Percentiles rank a stretch among this genome's conserved stretches.
phyloP scores from a whole-genome alignment of 2,888 invertebrate genomes.

The Rhogogaster chlorosoma region DNA sequence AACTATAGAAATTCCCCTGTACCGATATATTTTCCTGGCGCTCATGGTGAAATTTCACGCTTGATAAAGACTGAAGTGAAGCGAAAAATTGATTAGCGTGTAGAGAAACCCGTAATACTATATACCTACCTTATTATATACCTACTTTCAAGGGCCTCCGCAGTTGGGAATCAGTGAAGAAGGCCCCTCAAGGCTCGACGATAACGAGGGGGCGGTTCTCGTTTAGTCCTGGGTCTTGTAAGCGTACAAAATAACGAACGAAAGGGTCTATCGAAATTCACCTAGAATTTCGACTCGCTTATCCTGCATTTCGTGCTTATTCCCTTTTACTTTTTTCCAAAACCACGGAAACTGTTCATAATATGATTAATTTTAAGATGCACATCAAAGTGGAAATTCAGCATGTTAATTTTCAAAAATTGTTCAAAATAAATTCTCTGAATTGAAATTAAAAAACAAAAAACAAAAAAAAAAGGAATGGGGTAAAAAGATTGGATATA shows the following conservation, averaged over 20 bases:
- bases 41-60: conserved; percentile 27
- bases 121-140: not conserved
- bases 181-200: conserved; percentile 25
- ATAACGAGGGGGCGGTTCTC: conserved; percentile 43
- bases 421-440: not conserved
- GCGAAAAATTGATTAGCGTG: conserved; percentile 43
- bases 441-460: not conserved
- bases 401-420: not conserved
- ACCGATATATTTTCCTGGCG: too few relatives aligned
- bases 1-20: not conserved
- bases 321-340: too few relatives aligned
- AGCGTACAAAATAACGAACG: not conserved
- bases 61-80: conserved; percentile 38
- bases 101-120: not conserved
- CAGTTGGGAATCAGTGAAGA: conserved; percentile 28
- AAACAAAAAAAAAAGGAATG: not conserved
- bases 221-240: conserved; percentile 35
- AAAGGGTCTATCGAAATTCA: not conserved
- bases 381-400: not conserved
- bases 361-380: not conserved
- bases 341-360: too few relatives aligned
- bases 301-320: not conserved
- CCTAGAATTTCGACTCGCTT: not conserved
- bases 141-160: not conserved
- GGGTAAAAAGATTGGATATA: not conserved